phyloP scores from a whole-genome alignment of 2,797 vertebrate species.

The Limosa lapponica region DNA sequence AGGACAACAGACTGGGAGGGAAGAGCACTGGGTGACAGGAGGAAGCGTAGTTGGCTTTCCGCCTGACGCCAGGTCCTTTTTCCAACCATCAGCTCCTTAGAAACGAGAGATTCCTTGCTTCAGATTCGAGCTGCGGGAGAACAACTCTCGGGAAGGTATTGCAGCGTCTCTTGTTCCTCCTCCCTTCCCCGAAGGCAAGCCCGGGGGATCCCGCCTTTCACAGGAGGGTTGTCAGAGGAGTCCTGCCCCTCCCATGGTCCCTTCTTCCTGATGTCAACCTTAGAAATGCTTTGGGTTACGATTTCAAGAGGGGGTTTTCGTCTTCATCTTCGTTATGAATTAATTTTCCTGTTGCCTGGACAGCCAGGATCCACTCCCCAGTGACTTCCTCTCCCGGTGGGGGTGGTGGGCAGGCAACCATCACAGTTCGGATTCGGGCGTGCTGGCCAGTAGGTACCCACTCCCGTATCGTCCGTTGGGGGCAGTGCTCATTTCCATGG shows the following conservation, averaged over 20 bases:
- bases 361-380: conserved; percentile 46
- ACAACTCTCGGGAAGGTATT: background rate
- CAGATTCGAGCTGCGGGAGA: background rate
- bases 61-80: conserved; percentile 47
- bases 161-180: conserved; percentile 38
- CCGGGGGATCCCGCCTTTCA: background rate
- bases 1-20: background rate
- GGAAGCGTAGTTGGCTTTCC: background rate
- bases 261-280: background rate
- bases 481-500: conserved; percentile 87
- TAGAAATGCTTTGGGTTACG: conserved; percentile 6
- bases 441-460: conserved; percentile 88
- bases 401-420: background rate
- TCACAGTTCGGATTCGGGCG: conserved; percentile 92
- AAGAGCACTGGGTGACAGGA: background rate
- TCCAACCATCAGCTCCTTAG: conserved; percentile 49
- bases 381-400: conserved; percentile 11
- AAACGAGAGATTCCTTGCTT: conserved; percentile 38
- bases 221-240: conserved; percentile 21
- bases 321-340: background rate
- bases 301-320: conserved; percentile 35
- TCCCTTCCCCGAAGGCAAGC: background rate
- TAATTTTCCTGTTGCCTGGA: conserved; percentile 30
- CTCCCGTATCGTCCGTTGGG: conserved; percentile 95
- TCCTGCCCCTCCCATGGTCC: conserved; percentile 53